Base-by-base conservation (phyloP, 53 echinoderm and acorn worm species). In the Antedon mediterranea region DNA sequence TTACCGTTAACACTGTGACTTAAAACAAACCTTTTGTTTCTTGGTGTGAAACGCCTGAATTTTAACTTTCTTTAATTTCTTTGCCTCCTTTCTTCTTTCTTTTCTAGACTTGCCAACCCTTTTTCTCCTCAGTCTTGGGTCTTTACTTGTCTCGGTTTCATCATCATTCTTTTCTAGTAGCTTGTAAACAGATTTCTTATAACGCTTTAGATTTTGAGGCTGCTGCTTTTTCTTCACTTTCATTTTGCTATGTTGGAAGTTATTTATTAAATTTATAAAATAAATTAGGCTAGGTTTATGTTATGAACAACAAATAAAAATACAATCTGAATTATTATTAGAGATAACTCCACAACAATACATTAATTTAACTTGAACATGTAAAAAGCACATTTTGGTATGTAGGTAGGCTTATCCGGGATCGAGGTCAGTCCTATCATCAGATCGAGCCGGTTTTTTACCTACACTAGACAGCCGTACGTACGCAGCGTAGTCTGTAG, bases 171-270 rank as follows among this genome's bases (percentile, higher is more conserved):
- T n/a, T 44, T 82, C 43, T 8, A 88, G 74, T 83, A 89, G 85
- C 43, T 85, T 89, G 43, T 79, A 79, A 43, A 89, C 81, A 13
- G 85, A 85, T 23, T 81, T 85, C 30, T 84, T 85, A 14, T 85
- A 85, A 11, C 89, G 73, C 30, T 82, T 82, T 73, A 89, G 31
- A 79, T 89, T 89, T 30, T 76, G 83, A 28, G 83, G 87, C 80
- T 80, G 76, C 43, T 76, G 79, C 43, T 33, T 77, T 18, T 57
- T 57, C 11, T 9, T 57, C 57, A 57, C 23, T 18, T 57, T 57
- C 57, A 57, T 57, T 13, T 23, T 57, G n/a, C n/a, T n/a, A n/a
- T n/a, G n/a, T n/a, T n/a, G n/a, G n/a, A n/a, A n/a, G n/a, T n/a
- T n/a, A n/a, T n/a, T n/a, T n/a, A n/a, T n/a, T n/a, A n/a, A n/a